Evolutionary conservation across 64 coral and sea anemone species (phyloP).

Genomic region (Montipora cactus): DNA sequence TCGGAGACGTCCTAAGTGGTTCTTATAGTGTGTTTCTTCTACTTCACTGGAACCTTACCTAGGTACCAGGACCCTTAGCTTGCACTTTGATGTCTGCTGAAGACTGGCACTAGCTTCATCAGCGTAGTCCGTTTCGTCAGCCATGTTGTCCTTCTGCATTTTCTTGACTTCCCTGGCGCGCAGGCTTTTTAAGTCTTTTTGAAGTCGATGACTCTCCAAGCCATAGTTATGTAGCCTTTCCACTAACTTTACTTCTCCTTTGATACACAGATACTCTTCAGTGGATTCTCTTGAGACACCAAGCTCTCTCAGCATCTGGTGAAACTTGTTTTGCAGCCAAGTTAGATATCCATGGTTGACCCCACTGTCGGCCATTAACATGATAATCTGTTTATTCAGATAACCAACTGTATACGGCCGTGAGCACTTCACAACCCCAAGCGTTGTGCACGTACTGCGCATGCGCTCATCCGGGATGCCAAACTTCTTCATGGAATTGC

Average conservation of each 20-base stretch:
- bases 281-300: not conserved
- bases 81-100: constrained; percentile 24
- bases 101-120: not conserved
- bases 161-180: constrained; percentile 47
- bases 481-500: constrained; percentile 90
- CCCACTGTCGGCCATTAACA: constrained; percentile 83
- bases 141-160: constrained; percentile 51
- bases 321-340: constrained; percentile 69
- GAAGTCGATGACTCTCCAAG: constrained; percentile 3
- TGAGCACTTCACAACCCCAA: constrained; percentile 92
- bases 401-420: constrained; percentile 82
- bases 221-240: constrained; percentile 25
- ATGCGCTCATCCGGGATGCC: constrained; percentile 78
- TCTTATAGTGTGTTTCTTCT: too few relatives aligned
- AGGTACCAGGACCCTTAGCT: constrained; percentile 66
- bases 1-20: too few relatives aligned
- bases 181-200: constrained; percentile 37
- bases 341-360: constrained; percentile 53
- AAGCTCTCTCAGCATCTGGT: constrained; percentile 51
- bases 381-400: constrained; percentile 84
- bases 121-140: not conserved
- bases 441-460: constrained; percentile 71
- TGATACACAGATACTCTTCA: constrained; percentile 45
- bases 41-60: not conserved
- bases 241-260: constrained; percentile 6